Base-by-base conservation (phyloP, 2,113 vertebrate species). In the Genyomyrus donnyi region DNA sequence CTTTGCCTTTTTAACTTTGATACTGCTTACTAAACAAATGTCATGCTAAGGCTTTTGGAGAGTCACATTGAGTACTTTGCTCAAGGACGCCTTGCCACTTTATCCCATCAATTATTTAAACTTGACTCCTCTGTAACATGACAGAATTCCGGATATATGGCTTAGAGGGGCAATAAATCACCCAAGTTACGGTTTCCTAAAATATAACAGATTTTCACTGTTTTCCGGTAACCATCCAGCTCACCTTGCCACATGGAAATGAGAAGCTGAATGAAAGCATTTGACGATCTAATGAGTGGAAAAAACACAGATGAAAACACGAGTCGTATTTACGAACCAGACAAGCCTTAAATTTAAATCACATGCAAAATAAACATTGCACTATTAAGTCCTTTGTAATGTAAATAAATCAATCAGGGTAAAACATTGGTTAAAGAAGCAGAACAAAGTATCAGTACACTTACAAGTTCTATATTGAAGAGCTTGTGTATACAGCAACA, bases 81-180 rank as follows among this genome's bases (percentile, higher is more conserved):
- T 77, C 31, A 77, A 77, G 5, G 27, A 77, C 17, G 5, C 62
- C n/a, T 70, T 70, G 27, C 27, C 10, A 1, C 62, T 31, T 31
- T 70, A 31, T 70, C 62, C 62, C 62, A 80, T 80, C 35, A 80
- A 80, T 42, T 80, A 80, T 80, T 80, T 80, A 80, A 80, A 80
- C 74, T 80, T 42, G 74, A 42, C 35, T 80, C 31, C 74, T 80
- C 31, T 39, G 35, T 17, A 80, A 80, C 27, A 70, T 80, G 74
- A 80, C 74, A 80, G 74, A 80, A 80, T 17, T 15, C 35, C 1
- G 9, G 83, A 24, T 48, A 48, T 85, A 24, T 3, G 21, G 35
- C 45, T n/a, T 48, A 46, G 45, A 9, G 21, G 39, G 24, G 21
- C 45, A 48, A n/a, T 48, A 46, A 48, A 85, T 45, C 83, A 85